Conservation (phyloP, 2,888 invertebrate genomes). For the Hirtodrosophila confusa region DNA sequence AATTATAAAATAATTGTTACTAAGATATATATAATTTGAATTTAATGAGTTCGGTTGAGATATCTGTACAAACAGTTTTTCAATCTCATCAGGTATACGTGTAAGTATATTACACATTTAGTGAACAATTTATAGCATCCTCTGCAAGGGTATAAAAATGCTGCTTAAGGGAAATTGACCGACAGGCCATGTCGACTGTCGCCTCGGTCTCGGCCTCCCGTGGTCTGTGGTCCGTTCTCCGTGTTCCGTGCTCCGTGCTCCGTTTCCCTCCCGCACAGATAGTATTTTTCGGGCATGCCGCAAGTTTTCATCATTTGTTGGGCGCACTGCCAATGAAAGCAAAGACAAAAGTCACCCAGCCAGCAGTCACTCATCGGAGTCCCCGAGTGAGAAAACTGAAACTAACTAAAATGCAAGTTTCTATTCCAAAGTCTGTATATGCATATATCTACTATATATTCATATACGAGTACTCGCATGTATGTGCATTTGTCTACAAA, state of each 20-base stretch:
- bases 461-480: too few relatives aligned
- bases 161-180: conserved; percentile 62
- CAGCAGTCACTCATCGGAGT: conserved; percentile 65
- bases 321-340: conserved; percentile 73
- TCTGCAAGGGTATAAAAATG: conserved; percentile 12
- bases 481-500: conserved; percentile 12
- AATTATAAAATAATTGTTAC: too few relatives aligned
- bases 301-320: conserved; percentile 68
- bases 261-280: conserved; percentile 59
- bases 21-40: too few relatives aligned
- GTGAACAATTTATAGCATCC: too few relatives aligned
- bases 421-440: conserved; percentile 40
- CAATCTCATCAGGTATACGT: too few relatives aligned
- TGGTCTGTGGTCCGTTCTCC: conserved; percentile 1
- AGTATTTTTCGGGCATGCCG: conserved; percentile 46
- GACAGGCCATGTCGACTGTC: conserved; percentile 55
- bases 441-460: too few relatives aligned
- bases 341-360: conserved; percentile 56
- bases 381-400: conserved; percentile 47
- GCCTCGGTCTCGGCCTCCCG: conserved; percentile 33
- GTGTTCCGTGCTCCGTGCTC: conserved; percentile 22
- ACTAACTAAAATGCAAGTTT: conserved; percentile 58
- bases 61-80: too few relatives aligned
- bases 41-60: too few relatives aligned
- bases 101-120: too few relatives aligned